phyloP scores from a whole-genome alignment of 2,888 invertebrate species.

The Nymphalis c-album region DNA sequence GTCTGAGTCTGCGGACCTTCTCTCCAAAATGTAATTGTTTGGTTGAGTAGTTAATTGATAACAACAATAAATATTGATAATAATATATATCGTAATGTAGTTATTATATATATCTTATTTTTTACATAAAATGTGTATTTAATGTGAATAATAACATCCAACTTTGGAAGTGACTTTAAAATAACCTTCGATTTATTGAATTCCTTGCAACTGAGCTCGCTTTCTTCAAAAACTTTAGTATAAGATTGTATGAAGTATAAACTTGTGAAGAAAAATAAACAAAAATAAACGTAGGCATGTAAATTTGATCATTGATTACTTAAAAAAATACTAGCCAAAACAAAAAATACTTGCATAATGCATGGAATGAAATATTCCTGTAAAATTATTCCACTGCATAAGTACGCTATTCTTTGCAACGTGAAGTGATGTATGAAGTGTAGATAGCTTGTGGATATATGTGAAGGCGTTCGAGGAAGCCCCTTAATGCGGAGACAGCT shows the following conservation, averaged over 20 bases:
- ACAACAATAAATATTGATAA: no score
- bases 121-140: no score
- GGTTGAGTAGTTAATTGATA: no score
- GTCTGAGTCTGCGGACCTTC: no score
- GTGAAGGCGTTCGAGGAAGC: constrained; percentile 80
- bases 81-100: no score
- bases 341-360: neutral
- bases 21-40: no score
- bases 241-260: no score
- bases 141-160: neutral
- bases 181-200: constrained; percentile 11
- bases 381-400: neutral
- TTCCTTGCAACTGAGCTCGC: neutral
- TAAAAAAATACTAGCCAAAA: neutral
- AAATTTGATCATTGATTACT: neutral
- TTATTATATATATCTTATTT: no score
- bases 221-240: neutral
- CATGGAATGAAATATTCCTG: neutral
- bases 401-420: constrained; percentile 31
- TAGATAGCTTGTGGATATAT: constrained; percentile 72
- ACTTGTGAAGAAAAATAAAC: no score
- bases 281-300: neutral
- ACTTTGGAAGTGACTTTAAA: constrained; percentile 14
- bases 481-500: constrained; percentile 80
- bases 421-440: constrained; percentile 53